Evolutionary conservation across 2,888 invertebrate species (phyloP), one percentile per base, ranked within the genome.

Genomic region (Synergus umbraculus): DNA sequence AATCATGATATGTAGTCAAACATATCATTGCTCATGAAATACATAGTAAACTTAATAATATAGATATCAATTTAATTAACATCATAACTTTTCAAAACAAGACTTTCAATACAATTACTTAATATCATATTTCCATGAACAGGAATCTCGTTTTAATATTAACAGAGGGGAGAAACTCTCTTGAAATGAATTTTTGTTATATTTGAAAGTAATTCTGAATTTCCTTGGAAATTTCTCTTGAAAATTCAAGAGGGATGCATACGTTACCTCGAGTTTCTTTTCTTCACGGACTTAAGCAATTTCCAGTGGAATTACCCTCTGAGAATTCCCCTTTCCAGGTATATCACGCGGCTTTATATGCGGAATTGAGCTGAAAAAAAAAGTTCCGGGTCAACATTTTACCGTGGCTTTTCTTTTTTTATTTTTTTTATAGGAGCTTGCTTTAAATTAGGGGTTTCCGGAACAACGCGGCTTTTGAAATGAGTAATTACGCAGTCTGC

Each of bases 381-480:
- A 41, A 73, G n/a, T 41, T 73, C 73, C 18, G 10, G 73, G 73
- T 54, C 49, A 54, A 54, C 73, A 73, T 73, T 73, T 73, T 10
- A n/a, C 9, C 5, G 22, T 22, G 12, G 12, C 2, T 12, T 60
- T 29, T 54, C 29, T 49, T 69, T 10, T 18, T 18, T 60, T 18
- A 22, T 41, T 12, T 66, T 66, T 66, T 67, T 44, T 46, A 4
- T 54, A 29, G 5, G 0, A 73, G 73, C 73, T 73, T 37, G 73
- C 37, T 73, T 54, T 73, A 73, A 73, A 54, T 73, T 54, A 54
- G 15, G 10, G 12, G n/a, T 73, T 73, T 73, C 54, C 54, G 8
- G 73, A 73, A 49, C 54, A 73, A 73, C 54, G 54, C 15, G 18
- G n/a, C 73, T 73, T 73, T 73, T 73, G n/a, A 54, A 73, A 54